A percentile compares a stretch with the other conserved stretches of the same genome.
Conservation (phyloP, 2,797 vertebrate species). For the Dendrocincla tyrannina region DNA sequence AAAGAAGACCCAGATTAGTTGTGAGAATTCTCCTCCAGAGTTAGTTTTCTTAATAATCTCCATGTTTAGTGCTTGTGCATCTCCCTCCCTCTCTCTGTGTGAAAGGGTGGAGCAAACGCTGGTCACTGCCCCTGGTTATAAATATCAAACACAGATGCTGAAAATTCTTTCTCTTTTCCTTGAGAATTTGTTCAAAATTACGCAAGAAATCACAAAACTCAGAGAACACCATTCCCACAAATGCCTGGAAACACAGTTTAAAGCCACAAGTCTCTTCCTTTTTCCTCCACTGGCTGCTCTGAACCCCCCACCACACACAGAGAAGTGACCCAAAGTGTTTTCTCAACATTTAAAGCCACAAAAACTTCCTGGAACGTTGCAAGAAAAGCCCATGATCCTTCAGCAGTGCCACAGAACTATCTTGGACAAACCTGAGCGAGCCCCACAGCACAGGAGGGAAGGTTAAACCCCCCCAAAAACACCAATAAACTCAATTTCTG, state of each 20-base stretch:
- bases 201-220: not conserved
- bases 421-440: not conserved
- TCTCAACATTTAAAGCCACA: not conserved
- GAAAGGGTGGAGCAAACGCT: not conserved
- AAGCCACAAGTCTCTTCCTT: not conserved
- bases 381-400: not conserved
- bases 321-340: rapidly evolving
- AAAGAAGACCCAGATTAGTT: not conserved
- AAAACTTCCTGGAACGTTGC: rapidly evolving
- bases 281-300: not conserved
- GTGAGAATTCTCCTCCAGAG: not conserved
- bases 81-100: not conserved
- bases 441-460: not conserved
- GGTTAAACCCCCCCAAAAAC: not conserved
- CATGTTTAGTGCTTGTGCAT: not conserved
- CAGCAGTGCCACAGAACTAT: rapidly evolving
- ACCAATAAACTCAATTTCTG: not conserved
- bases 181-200: not conserved
- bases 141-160: not conserved
- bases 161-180: not conserved
- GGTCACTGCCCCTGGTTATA: not conserved
- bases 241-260: not conserved
- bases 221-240: not conserved
- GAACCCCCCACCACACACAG: not conserved
- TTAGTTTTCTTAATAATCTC: not conserved